These are phyloP conservation scores for Parazoanthus darwini DNA, from an alignment of 92 coral and sea anemone genomes.

Conservation along the genomic window DNA sequence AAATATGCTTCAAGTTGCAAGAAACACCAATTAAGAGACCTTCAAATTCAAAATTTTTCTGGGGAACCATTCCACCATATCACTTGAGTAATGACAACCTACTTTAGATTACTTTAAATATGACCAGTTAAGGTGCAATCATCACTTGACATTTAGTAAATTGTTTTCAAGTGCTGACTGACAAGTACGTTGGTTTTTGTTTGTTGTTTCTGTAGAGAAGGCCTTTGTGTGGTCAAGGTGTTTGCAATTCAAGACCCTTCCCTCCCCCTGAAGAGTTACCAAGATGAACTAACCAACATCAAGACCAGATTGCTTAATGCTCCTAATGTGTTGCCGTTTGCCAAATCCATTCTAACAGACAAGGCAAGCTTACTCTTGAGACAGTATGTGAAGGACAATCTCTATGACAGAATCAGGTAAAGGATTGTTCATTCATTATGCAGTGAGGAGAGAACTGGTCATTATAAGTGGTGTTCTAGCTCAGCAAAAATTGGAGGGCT, in stretches of 20 bases:
- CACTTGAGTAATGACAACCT: too few species aligned
- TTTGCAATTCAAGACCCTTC: conserved; percentile 99
- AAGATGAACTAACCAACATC: conserved; percentile 87
- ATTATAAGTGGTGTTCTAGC: too few species aligned
- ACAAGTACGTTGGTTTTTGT: too few species aligned
- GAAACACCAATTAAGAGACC: too few species aligned
- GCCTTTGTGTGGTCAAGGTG: conserved; percentile 96
- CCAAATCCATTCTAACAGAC: conserved; percentile 86
- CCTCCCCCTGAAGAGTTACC: conserved; percentile 86
- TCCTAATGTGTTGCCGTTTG: conserved; percentile 87
- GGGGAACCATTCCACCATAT: too few species aligned
- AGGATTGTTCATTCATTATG: neutral
- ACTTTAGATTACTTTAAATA: too few species aligned
- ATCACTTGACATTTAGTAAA: too few species aligned
- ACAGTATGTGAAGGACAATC: conserved; percentile 90
- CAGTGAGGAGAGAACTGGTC: too few species aligned
- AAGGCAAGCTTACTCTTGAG: conserved; percentile 89
- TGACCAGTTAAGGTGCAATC: too few species aligned
- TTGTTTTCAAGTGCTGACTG: neutral
- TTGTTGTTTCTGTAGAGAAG: conserved; percentile 68
- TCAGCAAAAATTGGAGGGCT: too few species aligned
- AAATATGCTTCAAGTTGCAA: too few species aligned
- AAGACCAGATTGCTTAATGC: conserved; percentile 67
- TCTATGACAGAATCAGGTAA: conserved; percentile 96
- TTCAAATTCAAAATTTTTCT: too few species aligned